phyloP scores from a whole-genome alignment of 2,113 vertebrate species.

The Sceloporus tristichus region DNA sequence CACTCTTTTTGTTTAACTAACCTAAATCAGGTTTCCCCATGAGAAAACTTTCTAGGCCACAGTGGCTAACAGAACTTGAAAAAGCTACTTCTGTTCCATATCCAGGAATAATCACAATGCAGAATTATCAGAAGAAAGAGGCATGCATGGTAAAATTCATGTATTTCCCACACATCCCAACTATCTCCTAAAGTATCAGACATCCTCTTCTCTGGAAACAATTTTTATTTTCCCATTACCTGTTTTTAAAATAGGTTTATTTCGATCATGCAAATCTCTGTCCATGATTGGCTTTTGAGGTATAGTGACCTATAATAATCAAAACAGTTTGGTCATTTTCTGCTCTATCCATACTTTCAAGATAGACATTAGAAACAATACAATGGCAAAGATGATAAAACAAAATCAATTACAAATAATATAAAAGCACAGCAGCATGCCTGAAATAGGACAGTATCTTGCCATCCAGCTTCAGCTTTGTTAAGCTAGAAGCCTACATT shows the following conservation, averaged over 20 bases:
- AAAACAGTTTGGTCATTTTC: constrained; percentile 19
- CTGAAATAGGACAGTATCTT: neutral
- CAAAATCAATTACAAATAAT: neutral
- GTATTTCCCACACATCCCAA: neutral
- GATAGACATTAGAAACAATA: neutral
- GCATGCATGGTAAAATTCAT: rapidly evolving
- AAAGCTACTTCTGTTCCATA: neutral
- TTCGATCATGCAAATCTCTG: constrained; percentile 49
- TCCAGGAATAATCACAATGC: neutral
- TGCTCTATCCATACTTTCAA: neutral
- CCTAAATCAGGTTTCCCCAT: constrained; percentile 5
- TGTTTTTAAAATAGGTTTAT: constrained; percentile 62
- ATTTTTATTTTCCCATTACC: constrained; percentile 60
- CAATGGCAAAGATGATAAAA: neutral
- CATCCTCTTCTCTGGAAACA: neutral
- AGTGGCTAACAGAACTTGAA: neutral
- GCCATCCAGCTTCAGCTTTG: neutral
- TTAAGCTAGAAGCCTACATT: neutral
- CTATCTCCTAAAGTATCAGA: neutral
- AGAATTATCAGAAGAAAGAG: neutral
- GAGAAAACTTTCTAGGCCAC: neutral
- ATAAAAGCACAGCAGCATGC: neutral
- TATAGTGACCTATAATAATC: constrained; percentile 85
- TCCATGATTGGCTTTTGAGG: constrained; percentile 78
- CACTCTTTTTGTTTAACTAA: neutral